A percentile compares a stretch with the other conserved stretches of the same genome.
Evolutionary conservation across 2,113 vertebrate genomes (phyloP).

Genomic region (Baryphthengus martii): DNA sequence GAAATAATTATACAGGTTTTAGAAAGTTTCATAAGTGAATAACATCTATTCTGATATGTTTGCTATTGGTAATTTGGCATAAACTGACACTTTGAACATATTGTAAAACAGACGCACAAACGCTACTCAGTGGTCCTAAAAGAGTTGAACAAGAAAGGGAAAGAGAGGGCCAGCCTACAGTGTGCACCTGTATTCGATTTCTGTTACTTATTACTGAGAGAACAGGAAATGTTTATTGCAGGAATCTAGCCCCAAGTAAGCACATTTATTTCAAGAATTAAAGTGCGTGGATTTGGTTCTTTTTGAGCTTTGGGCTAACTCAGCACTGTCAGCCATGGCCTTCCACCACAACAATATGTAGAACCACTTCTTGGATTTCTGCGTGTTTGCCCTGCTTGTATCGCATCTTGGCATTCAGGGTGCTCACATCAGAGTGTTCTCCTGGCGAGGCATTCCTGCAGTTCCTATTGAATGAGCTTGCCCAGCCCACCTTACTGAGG

Average conservation of each 20-base stretch:
- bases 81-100: neutral
- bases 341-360: neutral
- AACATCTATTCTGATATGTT: neutral
- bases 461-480: neutral
- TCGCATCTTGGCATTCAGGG: neutral
- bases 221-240: constrained; percentile 49
- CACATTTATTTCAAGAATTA: neutral
- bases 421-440: neutral
- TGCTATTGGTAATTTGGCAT: neutral
- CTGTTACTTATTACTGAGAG: neutral
- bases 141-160: neutral
- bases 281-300: neutral
- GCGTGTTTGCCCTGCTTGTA: neutral
- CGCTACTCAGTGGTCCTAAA: neutral
- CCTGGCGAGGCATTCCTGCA: neutral
- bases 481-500: neutral
- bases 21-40: neutral
- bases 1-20: neutral
- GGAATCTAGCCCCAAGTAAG: constrained; percentile 26
- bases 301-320: constrained; percentile 1
- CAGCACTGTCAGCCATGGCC: neutral
- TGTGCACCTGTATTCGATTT: constrained; percentile 5
- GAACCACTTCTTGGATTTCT: neutral
- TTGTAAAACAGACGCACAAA: neutral
- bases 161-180: neutral